Percentiles rank a stretch among this genome's conserved stretches.
Conservation (phyloP, 2,797 vertebrate genomes). For the Tapera naevia region DNA sequence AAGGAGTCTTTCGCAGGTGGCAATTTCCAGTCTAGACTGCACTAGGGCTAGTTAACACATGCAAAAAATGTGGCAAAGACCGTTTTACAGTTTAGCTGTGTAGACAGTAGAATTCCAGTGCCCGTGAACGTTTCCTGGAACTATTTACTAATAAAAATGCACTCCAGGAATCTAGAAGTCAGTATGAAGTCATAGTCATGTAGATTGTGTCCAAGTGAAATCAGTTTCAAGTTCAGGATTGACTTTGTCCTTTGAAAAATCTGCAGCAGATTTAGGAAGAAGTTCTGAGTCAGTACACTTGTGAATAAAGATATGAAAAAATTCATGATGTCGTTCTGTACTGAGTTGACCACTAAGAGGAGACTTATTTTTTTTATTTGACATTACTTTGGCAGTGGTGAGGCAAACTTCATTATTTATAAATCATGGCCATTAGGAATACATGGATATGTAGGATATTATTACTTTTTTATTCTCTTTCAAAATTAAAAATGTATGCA, state of each 20-base stretch:
- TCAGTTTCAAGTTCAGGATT: neutral
- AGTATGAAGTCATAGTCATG: neutral
- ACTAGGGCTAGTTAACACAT: neutral
- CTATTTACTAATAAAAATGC: conserved; percentile 48
- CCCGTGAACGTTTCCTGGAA: conserved; percentile 60
- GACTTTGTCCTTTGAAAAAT: conserved; percentile 2
- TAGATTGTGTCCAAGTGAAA: conserved; percentile 36
- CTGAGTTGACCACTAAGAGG: neutral
- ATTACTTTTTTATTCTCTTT: neutral
- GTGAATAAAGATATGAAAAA: neutral
- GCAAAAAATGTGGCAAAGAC: neutral
- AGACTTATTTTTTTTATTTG: neutral
- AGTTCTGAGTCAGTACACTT: neutral
- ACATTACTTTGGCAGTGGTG: neutral
- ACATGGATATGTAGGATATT: neutral
- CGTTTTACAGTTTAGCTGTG: conserved; percentile 15
- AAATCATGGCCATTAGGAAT: neutral
- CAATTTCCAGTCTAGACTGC: conserved; percentile 24
- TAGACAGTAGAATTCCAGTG: conserved; percentile 33
- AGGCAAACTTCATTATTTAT: neutral
- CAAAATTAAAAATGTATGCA: neutral
- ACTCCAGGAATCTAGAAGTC: conserved; percentile 49
- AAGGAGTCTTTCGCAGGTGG: neutral
- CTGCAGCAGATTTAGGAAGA: neutral
- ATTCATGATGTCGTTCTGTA: neutral